These are phyloP conservation scores for Pomatorhinus ruficollis DNA, from an alignment of 2,113 vertebrate species.

Conservation along the genomic window DNA sequence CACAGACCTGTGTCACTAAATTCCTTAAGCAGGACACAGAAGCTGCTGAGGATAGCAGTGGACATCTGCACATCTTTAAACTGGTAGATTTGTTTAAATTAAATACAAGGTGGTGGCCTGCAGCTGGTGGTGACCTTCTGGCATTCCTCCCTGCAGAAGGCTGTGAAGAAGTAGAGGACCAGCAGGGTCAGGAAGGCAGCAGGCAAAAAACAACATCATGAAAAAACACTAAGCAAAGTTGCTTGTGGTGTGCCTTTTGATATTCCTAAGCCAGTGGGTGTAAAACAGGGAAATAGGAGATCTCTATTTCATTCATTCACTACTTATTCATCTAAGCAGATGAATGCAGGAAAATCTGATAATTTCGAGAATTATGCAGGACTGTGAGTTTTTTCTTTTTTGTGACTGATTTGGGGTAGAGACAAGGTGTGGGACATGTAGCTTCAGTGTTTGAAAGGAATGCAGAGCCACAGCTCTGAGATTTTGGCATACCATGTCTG, in stretches of 20 bases:
- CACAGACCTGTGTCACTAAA: neutral
- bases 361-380: neutral
- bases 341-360: neutral
- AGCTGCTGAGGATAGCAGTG: neutral
- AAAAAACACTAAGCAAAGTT: neutral
- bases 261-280: neutral
- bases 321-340: too few relatives aligned
- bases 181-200: neutral
- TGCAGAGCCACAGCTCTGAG: neutral
- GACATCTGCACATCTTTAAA: neutral
- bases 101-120: neutral
- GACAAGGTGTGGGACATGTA: fast-evolving
- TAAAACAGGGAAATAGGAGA: neutral
- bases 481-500: neutral
- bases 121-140: neutral
- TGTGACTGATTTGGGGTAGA: neutral
- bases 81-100: neutral
- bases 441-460: neutral
- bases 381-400: neutral
- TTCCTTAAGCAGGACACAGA: neutral
- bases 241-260: neutral
- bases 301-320: too few relatives aligned
- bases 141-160: neutral
- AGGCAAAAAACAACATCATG: neutral
- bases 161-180: neutral